These are phyloP conservation scores for Procavia capensis DNA, from an alignment of 2,113 vertebrate species.

Conservation along the genomic window DNA sequence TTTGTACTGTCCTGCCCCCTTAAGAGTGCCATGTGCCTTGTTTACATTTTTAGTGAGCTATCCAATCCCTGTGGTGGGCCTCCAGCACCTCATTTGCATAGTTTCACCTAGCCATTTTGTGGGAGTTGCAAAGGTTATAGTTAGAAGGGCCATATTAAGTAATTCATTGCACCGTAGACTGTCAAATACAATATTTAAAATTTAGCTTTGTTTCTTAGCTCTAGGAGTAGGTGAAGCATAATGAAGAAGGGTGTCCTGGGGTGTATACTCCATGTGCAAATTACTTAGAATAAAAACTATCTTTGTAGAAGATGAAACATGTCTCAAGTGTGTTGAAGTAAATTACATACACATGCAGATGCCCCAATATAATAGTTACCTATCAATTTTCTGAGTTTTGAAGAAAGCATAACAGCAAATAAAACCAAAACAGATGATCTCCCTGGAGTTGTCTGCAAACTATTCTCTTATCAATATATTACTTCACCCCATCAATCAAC, in stretches of 20 bases:
- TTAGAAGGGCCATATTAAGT: no score
- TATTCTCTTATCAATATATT: background rate
- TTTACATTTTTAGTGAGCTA: no score
- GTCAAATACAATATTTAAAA: background rate
- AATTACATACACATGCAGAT: background rate
- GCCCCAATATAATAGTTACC: background rate
- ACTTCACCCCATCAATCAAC: background rate
- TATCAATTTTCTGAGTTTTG: slow-evolving; percentile 7
- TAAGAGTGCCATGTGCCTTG: no score
- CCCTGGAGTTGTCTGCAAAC: background rate
- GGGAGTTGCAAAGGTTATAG: no score
- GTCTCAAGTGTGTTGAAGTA: background rate
- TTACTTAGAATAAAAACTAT: slow-evolving; percentile 1
- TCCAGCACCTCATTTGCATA: no score
- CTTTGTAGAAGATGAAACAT: slow-evolving; percentile 24
- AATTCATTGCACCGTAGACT: background rate
- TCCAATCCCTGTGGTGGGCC: no score
- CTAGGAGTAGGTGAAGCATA: background rate
- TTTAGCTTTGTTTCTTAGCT: background rate
- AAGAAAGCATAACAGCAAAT: background rate
- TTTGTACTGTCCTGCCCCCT: no score
- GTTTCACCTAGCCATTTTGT: no score
- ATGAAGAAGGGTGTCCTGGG: background rate
- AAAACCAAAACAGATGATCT: slow-evolving; percentile 42
- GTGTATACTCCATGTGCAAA: background rate